These are phyloP conservation scores for Myocastor coypus DNA, from an alignment of 2,113 vertebrate genomes.

Conservation along the genomic window DNA sequence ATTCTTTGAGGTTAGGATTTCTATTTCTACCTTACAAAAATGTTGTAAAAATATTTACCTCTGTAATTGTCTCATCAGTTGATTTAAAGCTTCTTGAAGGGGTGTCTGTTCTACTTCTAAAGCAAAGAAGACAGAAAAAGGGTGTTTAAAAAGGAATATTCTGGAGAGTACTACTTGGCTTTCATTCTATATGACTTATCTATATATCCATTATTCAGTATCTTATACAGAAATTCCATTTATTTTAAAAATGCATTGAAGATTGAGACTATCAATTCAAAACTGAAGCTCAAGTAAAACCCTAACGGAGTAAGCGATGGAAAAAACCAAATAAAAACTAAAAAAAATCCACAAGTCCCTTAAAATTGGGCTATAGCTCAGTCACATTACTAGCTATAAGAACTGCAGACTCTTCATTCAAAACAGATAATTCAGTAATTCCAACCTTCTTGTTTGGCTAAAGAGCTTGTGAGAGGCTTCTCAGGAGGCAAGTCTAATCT, in stretches of 20 bases:
- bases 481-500: constrained; percentile 91
- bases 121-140: constrained; percentile 7
- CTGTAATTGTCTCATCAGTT: constrained; percentile 97
- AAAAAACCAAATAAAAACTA: constrained; percentile 30
- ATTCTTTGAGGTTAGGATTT: not conserved
- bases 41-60: constrained; percentile 87
- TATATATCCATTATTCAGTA: not conserved
- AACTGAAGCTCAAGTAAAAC: constrained; percentile 20
- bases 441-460: constrained; percentile 94
- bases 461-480: constrained; percentile 88
- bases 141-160: constrained; percentile 53
- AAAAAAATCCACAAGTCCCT: constrained; percentile 15
- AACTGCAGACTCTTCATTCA: not conserved
- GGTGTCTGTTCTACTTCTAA: constrained; percentile 96
- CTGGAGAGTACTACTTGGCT: not conserved
- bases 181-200: constrained; percentile 2
- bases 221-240: constrained; percentile 47
- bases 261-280: constrained; percentile 29
- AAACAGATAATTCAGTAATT: not conserved
- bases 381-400: not conserved
- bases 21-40: constrained; percentile 55
- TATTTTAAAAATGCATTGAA: constrained; percentile 5
- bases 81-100: constrained; percentile 96
- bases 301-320: not conserved
- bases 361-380: not conserved